Evolutionary conservation across 2,113 vertebrate genomes (phyloP), one percentile per base, ranked within the genome.

Genomic region (Tachuris rubrigastra): DNA sequence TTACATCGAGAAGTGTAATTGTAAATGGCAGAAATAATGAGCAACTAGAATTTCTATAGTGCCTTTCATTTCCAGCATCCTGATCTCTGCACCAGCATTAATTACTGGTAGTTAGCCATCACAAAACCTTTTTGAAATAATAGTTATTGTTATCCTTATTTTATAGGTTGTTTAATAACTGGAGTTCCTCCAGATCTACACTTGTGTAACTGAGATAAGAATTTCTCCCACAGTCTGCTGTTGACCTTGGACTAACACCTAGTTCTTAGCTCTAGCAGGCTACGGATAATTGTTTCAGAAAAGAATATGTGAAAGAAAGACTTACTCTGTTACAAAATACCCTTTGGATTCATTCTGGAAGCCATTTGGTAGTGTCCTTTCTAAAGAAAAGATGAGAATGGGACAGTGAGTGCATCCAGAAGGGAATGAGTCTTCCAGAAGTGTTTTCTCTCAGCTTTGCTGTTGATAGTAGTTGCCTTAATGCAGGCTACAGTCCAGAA

Each of bases 111-210:
- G 39, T 95, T 78, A 92, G 56, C 21, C 5, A 44, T 82, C 33
- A 85, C 73, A 86, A 81, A 77, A 87, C 31, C 14, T 65, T 67
- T 81, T 44, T 67, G 35, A 90, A 90, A 92, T 94, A 90, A 74
- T 89, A 69, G 50, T 71, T 92, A 74, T 56, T 94, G 67, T 92
- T 96, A 62, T 71, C 22, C 55, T 89, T 71, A 89, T 93, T 92
- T 93, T 92, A 95, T 84, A 87, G 86, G n/a, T 74, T 90, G 76
- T 79, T 77, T 92, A 88, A 59, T 83, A 53, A 66, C 65, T 90
- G 90, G 85, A 96, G 25, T 81, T 42, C 18, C 13, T 93, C 89
- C 93, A 95, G 52, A 37, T 74, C 78, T 27, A 78, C 27, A 56
- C 47, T 93, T 80, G 87, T 85, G 44, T 91, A 66, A 71, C 68